Evolutionary conservation across 2,888 invertebrate species (phyloP).

Genomic region (Salticus scenicus): DNA sequence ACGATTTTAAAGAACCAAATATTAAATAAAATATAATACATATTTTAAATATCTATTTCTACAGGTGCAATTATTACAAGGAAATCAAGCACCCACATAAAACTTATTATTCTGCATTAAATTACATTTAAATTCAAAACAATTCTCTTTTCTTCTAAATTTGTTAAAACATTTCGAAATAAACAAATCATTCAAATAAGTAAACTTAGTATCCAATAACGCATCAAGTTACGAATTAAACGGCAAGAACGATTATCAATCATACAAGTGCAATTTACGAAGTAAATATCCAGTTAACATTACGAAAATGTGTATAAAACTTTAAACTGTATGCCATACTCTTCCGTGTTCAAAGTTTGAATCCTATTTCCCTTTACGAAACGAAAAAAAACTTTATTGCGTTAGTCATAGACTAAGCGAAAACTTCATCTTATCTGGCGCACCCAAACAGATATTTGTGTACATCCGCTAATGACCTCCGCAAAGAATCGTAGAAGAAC

Average conservation of each 20-base stretch:
- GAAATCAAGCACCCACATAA: too few species aligned
- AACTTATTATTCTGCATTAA: too few species aligned
- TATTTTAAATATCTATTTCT: too few species aligned
- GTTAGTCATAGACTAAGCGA: background rate
- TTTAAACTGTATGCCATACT: background rate
- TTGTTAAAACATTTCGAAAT: too few species aligned
- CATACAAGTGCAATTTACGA: background rate
- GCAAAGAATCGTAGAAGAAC: conserved; percentile 50
- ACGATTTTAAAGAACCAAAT: too few species aligned
- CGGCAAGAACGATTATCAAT: background rate
- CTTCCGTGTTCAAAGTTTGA: background rate
- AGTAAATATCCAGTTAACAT: background rate
- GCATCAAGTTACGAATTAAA: too few species aligned
- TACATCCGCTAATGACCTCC: conserved; percentile 31
- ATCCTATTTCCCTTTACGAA: background rate
- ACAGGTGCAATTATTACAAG: too few species aligned
- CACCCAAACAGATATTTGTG: conserved; percentile 8
- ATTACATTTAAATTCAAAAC: too few species aligned
- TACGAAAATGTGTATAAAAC: background rate
- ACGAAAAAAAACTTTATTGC: background rate
- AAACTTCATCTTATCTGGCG: background rate
- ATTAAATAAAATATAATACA: too few species aligned
- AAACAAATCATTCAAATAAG: too few species aligned
- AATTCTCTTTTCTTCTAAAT: too few species aligned
- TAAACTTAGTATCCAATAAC: too few species aligned